These are phyloP conservation scores for Meliscaeva auricollis DNA, from an alignment of 2,888 invertebrate species.

Conservation along the genomic window DNA sequence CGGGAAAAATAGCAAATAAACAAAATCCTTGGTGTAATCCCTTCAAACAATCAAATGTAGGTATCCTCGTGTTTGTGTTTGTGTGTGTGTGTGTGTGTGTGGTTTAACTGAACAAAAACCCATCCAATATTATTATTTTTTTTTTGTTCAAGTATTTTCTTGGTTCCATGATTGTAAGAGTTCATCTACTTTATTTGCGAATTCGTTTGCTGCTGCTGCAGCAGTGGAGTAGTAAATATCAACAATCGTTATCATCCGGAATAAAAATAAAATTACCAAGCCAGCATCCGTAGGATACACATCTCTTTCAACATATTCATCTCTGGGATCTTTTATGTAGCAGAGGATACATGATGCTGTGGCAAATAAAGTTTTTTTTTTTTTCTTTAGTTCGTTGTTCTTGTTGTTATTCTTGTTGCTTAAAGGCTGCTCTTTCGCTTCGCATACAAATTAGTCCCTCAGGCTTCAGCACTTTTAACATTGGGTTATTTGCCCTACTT, in stretches of 20 bases:
- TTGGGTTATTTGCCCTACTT: constrained; percentile 36
- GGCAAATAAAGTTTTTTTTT: constrained; percentile 30
- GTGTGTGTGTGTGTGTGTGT: too few species aligned
- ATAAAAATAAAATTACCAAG: constrained; percentile 52
- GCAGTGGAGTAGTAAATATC: constrained; percentile 46
- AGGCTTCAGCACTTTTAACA: constrained; percentile 39
- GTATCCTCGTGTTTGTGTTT: too few species aligned
- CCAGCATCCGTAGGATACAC: constrained; percentile 15
- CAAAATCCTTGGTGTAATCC: constrained; percentile 8
- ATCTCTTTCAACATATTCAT: constrained; percentile 28
- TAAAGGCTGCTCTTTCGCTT: constrained; percentile 36
- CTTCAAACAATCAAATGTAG: constrained; percentile 5
- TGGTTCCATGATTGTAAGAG: constrained; percentile 6
- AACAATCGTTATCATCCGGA: constrained; percentile 58
- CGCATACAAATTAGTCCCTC: constrained; percentile 59
- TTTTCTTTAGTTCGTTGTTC: neutral
- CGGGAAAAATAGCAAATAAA: neutral
- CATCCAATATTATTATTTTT: neutral
- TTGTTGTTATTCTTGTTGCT: constrained; percentile 22
- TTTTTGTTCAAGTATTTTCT: constrained; percentile 22
- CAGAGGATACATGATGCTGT: constrained; percentile 20
- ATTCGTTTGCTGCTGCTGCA: constrained; percentile 30
- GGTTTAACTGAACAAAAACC: constrained; percentile 6
- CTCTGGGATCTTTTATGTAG: constrained; percentile 1
- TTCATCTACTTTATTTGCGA: constrained; percentile 45